Evolutionary conservation across 2,797 vertebrate genomes (phyloP).

Genomic region (Clarias laeviceps): DNA sequence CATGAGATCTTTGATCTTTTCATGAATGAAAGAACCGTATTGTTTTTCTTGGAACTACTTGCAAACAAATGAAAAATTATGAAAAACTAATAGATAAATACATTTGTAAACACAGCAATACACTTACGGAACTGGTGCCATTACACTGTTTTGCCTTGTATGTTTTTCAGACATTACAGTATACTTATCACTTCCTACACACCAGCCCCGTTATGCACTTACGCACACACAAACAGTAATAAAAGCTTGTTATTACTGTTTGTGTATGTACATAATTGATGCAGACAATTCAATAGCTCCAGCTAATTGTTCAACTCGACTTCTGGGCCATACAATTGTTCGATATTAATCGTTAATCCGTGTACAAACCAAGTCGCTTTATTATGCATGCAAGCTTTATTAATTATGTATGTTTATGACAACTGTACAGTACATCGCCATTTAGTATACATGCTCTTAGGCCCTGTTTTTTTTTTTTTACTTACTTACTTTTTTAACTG

Average conservation of each 20-base stretch:
- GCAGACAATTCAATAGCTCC: slow-evolving; percentile 1
- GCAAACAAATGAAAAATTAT: not conserved
- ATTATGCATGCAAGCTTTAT: not conserved
- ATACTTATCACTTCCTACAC: slow-evolving; percentile 17
- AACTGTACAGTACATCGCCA: not conserved
- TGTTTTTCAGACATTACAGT: not conserved
- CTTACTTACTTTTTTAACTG: not conserved
- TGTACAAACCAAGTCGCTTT: not conserved
- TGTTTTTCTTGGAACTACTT: not conserved
- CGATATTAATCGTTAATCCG: slow-evolving; percentile 14
- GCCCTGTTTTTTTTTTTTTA: not conserved
- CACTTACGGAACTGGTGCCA: not conserved
- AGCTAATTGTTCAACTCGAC: slow-evolving; percentile 8
- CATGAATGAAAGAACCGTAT: not conserved
- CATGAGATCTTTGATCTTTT: not conserved
- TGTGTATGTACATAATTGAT: slow-evolving; percentile 20
- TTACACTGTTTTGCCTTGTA: not conserved
- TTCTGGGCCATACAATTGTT: not conserved
- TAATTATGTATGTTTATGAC: not conserved
- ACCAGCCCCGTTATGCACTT: not conserved
- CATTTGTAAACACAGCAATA: not conserved
- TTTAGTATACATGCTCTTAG: slow-evolving; percentile 11
- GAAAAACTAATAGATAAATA: not conserved
- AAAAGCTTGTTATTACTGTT: slow-evolving; percentile 3
- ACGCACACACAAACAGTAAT: not conserved